Conservation (phyloP, 1,140 invertebrate species). For the Pentalonia nigronervosa region DNA sequence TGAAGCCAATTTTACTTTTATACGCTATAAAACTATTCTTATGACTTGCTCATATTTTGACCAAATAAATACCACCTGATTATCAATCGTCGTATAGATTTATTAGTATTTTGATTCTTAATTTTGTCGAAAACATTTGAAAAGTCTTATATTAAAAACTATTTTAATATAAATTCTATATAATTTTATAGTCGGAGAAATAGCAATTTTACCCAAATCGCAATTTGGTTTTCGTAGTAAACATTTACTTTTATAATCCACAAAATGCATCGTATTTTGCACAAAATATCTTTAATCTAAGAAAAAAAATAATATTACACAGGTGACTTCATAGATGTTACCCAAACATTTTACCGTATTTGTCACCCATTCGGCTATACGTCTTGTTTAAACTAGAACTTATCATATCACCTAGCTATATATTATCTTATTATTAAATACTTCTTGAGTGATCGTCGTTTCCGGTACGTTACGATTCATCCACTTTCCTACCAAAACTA, state of each 20-base stretch:
- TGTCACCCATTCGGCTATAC: no score
- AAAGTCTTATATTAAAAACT: not conserved
- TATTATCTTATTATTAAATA: no score
- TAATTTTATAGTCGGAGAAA: not conserved
- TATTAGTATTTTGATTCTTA: not conserved
- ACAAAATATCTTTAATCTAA: not conserved
- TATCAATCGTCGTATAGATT: not conserved
- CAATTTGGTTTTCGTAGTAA: not conserved
- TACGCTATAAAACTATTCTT: not conserved
- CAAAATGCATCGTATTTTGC: not conserved
- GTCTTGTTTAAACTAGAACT: not conserved
- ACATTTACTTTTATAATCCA: not conserved
- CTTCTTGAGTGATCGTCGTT: not conserved
- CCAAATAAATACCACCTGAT: not conserved
- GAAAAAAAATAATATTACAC: not conserved
- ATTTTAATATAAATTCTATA: not conserved
- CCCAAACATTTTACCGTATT: not conserved
- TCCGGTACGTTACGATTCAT: not conserved
- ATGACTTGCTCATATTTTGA: not conserved
- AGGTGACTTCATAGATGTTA: not conserved
- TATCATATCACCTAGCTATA: not conserved
- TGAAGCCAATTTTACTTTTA: not conserved
- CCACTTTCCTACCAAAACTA: not conserved
- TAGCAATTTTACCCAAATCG: not conserved
- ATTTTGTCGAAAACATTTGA: not conserved